Percentiles rank a stretch among this genome's conserved stretches.
These are phyloP conservation scores for Ceraclea dissimilis DNA, from an alignment of 2,888 invertebrate genomes.

Conservation along the genomic window DNA sequence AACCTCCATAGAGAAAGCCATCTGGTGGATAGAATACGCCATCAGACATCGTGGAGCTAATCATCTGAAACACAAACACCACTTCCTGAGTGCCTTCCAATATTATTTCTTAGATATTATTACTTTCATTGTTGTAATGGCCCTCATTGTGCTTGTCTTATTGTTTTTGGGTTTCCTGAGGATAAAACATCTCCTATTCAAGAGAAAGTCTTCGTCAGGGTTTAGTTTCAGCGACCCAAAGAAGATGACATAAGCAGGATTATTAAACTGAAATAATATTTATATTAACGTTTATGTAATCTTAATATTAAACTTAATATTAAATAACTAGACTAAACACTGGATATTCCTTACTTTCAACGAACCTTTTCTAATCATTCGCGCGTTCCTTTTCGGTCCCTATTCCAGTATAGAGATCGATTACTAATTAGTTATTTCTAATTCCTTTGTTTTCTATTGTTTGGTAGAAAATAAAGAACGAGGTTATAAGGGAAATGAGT, in stretches of 20 bases:
- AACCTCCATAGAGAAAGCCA: conserved; percentile 37
- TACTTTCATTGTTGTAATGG: conserved; percentile 18
- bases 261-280: too few relatives aligned
- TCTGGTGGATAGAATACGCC: conserved; percentile 50
- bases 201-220: neutral
- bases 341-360: too few relatives aligned
- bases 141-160: neutral
- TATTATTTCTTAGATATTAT: conserved; percentile 13
- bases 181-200: neutral
- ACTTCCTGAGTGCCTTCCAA: conserved; percentile 22
- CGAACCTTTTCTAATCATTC: too few relatives aligned
- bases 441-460: too few relatives aligned
- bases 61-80: conserved; percentile 36
- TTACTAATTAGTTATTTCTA: too few relatives aligned
- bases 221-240: neutral
- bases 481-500: too few relatives aligned
- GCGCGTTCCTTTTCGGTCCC: too few relatives aligned
- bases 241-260: neutral
- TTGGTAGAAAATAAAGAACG: too few relatives aligned
- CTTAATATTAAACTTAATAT: too few relatives aligned
- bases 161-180: neutral
- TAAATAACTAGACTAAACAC: too few relatives aligned
- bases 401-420: too few relatives aligned
- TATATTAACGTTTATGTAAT: too few relatives aligned
- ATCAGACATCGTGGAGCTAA: conserved; percentile 40